A percentile compares a stretch with the other conserved stretches of the same genome.
Evolutionary conservation across 2,797 vertebrate species (phyloP).

Genomic region (Sandelia bainsii): DNA sequence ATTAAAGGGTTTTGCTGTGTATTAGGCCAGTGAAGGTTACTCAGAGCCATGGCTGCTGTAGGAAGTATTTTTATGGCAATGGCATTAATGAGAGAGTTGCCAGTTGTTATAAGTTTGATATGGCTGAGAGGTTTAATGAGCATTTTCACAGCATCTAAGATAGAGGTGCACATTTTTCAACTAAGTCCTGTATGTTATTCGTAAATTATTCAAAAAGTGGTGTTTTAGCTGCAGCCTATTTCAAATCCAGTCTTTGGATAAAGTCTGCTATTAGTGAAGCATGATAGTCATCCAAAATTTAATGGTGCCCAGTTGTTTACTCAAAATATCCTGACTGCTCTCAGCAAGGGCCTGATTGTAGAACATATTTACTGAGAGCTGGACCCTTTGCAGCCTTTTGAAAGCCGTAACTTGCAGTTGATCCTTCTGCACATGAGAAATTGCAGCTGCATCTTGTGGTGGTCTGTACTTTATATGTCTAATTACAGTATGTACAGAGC

Average conservation of each 20-base stretch:
- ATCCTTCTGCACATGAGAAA: background rate
- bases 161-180: constrained; percentile 27
- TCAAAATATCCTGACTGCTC: constrained; percentile 36
- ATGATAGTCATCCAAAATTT: constrained; percentile 51
- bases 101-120: constrained; percentile 46
- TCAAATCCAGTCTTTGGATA: constrained; percentile 42
- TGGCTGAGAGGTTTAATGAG: constrained; percentile 47
- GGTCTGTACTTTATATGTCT: background rate
- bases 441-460: background rate
- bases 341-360: constrained; percentile 23
- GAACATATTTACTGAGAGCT: constrained; percentile 36
- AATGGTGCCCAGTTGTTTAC: constrained; percentile 61
- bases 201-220: constrained; percentile 53
- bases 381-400: constrained; percentile 25
- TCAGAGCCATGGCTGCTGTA: background rate
- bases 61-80: constrained; percentile 34
- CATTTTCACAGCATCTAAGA: constrained; percentile 46
- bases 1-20: constrained; percentile 28
- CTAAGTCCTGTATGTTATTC: constrained; percentile 34
- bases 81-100: constrained; percentile 54
- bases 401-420: background rate
- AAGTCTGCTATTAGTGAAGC: constrained; percentile 37
- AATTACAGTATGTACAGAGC: constrained; percentile 7
- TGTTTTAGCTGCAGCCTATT: constrained; percentile 43
- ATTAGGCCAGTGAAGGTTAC: constrained; percentile 10